Conservation (phyloP, 2,113 vertebrate species). For the Forbesichthys papilliferus region DNA sequence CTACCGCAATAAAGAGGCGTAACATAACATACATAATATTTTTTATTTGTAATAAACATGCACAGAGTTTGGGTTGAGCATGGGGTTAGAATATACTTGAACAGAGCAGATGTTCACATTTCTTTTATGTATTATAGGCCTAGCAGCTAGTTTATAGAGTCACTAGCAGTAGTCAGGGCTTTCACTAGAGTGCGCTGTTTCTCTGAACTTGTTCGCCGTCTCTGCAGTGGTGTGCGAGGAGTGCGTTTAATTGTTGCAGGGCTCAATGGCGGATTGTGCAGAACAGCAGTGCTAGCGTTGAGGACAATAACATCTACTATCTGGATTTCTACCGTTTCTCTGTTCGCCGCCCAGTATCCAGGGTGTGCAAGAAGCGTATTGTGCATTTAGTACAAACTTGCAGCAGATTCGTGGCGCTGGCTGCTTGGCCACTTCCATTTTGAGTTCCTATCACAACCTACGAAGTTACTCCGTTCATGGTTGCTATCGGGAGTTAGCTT, state of each 20-base stretch:
- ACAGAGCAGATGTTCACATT: neutral
- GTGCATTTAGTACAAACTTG: neutral
- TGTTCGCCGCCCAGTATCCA: slow-evolving; percentile 27
- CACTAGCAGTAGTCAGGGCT: too few relatives aligned
- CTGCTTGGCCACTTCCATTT: neutral
- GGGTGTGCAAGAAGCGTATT: slow-evolving; percentile 5
- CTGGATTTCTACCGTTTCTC: slow-evolving; percentile 30
- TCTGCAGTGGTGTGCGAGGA: slow-evolving; percentile 78
- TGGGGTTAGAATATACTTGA: neutral
- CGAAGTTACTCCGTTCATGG: slow-evolving; percentile 75
- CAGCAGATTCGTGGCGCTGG: slow-evolving; percentile 1
- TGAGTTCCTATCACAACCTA: slow-evolving; percentile 61
- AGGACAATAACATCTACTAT: slow-evolving; percentile 77
- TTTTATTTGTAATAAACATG: too few relatives aligned
- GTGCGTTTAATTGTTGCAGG: slow-evolving; percentile 81
- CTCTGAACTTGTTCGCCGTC: slow-evolving; percentile 8
- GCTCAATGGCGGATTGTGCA: slow-evolving; percentile 82
- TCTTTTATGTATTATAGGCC: too few relatives aligned
- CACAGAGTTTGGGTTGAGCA: neutral
- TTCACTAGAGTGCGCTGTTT: slow-evolving; percentile 57
- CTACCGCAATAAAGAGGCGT: too few relatives aligned
- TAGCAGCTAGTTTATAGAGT: neutral
- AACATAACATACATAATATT: too few relatives aligned
- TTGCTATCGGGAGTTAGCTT: slow-evolving; percentile 57
- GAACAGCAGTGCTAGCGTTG: slow-evolving; percentile 61